phyloP scores from a whole-genome alignment of 2,113 vertebrate species.

The Hypanus sabinus region DNA sequence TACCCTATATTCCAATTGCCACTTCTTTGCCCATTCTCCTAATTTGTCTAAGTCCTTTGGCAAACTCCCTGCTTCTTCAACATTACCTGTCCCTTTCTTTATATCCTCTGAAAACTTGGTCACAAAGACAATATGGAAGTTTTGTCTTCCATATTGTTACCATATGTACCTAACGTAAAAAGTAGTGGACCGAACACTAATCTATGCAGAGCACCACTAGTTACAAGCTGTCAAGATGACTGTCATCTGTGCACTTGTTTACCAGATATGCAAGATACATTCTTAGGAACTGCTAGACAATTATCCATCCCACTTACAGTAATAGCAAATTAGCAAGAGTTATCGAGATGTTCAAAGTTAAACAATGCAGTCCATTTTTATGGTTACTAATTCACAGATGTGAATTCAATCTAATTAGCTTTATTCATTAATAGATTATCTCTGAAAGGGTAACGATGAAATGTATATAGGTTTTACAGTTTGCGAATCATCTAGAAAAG shows the following conservation, averaged over 20 bases:
- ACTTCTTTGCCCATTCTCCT: too few species aligned
- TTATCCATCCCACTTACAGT: neutral
- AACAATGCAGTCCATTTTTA: neutral
- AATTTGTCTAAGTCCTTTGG: too few species aligned
- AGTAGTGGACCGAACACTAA: too few species aligned
- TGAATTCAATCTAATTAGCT: neutral
- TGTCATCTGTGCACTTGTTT: neutral
- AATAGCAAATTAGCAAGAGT: neutral
- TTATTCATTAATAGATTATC: slow-evolving; percentile 31
- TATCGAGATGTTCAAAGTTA: neutral
- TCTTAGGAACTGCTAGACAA: neutral
- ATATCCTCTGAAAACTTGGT: too few species aligned
- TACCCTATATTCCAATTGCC: too few species aligned
- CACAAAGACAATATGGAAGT: too few species aligned
- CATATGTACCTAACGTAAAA: too few species aligned
- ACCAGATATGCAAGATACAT: neutral
- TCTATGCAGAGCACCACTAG: too few species aligned
- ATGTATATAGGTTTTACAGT: neutral
- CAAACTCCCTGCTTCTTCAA: too few species aligned
- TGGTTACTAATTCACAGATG: neutral
- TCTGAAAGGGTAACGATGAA: slow-evolving; percentile 5
- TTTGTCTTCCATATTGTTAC: too few species aligned
- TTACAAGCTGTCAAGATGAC: too few species aligned
- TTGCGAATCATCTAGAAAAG: neutral
- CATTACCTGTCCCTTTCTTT: too few species aligned